Evolutionary conservation across 1,140 invertebrate genomes (phyloP).

Genomic region (Anastrepha obliqua): DNA sequence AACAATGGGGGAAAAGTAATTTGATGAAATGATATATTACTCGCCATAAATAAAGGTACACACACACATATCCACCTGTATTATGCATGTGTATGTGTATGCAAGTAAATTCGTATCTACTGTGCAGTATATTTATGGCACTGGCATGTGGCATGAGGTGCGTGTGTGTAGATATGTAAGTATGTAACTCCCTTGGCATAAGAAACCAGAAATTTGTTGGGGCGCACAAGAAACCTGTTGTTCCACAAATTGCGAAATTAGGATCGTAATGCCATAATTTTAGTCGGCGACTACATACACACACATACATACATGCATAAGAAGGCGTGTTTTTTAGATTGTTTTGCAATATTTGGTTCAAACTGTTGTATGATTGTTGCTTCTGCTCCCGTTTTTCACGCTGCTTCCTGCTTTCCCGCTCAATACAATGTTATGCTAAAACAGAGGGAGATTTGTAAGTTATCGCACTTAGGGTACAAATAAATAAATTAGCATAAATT

Average conservation of each 20-base stretch:
- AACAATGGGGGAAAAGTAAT: slow-evolving; percentile 49
- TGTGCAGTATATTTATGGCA: slow-evolving; percentile 20
- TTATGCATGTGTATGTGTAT: background rate
- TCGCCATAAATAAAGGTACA: no score
- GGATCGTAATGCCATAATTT: slow-evolving; percentile 24
- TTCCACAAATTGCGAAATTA: slow-evolving; percentile 36
- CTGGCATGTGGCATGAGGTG: background rate
- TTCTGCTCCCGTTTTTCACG: background rate
- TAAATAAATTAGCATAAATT: slow-evolving; percentile 12
- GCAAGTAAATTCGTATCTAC: background rate
- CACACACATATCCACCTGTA: no score
- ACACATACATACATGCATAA: background rate
- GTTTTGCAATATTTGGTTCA: background rate
- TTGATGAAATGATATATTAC: slow-evolving; percentile 49
- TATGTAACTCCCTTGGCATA: background rate
- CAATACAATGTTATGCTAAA: background rate
- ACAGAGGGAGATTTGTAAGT: background rate
- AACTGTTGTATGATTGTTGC: background rate
- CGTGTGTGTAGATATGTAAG: background rate
- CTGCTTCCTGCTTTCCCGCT: background rate
- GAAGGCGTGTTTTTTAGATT: background rate
- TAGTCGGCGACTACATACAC: background rate
- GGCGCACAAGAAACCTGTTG: slow-evolving; percentile 42
- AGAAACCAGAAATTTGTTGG: slow-evolving; percentile 29
- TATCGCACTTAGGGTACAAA: background rate